Evolutionary conservation across 2,797 vertebrate genomes (phyloP), one percentile per base, ranked within the genome.

Genomic region (Babyrousa celebensis): DNA sequence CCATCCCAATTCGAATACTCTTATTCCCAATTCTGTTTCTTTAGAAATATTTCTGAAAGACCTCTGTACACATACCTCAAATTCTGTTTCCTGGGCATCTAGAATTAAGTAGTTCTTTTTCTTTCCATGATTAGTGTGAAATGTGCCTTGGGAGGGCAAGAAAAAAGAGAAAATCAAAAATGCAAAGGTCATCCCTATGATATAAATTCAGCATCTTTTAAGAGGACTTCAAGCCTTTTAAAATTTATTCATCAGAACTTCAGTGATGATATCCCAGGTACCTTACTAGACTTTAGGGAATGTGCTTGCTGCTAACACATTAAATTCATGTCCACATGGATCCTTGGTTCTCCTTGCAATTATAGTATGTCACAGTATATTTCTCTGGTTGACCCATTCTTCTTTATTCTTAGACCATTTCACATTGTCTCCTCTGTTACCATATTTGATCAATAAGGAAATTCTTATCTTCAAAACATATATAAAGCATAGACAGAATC

Each of bases 161-260:
- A 87, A 25, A 77, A 78, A 58, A 20, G 62, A n/a, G 36, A 77
- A 92, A 77, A 71, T 89, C 20, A 71, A 77, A 89, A 3, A 65
- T 40, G 12, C 12, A 65, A 92, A 94, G 20, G 4, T 18, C 11
- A 43, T n/a, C 17, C 29, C 63, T 77, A 25, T 32, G 2, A 75
- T 58, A 58, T 0, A 10, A 89, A 29, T 70, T 68, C 36, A n/a
- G 3, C 32, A 54, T 29, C 4, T 27, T 88, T 74, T 43, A 67
- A 65, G 9, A 75, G 32, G 65, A 56, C 17, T 32, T 52, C 36
- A 83, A 87, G 18, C 0, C n/a, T 78, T 89, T 85, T 82, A 8
- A 18, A 27, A 52, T 40, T 48, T 71, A 62, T 63, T 89, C 12
- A 68, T 92, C 62, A 85, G 16, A 54, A 48, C 7, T 83, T 70